phyloP scores from a whole-genome alignment of 2,888 invertebrate genomes.

The Thera obeliscata region DNA sequence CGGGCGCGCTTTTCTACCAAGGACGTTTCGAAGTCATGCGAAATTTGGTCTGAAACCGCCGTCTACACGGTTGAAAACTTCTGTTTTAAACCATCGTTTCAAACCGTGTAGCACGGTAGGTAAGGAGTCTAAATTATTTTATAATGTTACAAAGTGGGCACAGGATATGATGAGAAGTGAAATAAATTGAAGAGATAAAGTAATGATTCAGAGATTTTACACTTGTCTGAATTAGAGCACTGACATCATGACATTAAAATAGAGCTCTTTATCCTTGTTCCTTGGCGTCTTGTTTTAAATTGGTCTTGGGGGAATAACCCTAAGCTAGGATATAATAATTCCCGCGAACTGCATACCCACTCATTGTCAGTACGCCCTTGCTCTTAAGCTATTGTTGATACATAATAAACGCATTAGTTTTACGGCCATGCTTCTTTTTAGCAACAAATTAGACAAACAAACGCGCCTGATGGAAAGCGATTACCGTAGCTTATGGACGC shows the following conservation, averaged over 20 bases:
- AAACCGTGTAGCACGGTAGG: too few species aligned
- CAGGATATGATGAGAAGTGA: conserved; percentile 37
- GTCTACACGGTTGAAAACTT: too few species aligned
- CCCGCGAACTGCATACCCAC: not conserved
- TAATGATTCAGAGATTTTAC: conserved; percentile 38
- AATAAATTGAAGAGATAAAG: conserved; percentile 40
- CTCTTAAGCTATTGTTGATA: not conserved
- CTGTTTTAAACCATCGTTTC: too few species aligned
- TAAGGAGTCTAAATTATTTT: conserved; percentile 9
- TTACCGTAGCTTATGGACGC: too few species aligned
- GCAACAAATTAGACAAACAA: too few species aligned
- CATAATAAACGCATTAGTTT: not conserved
- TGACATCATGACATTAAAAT: conserved; percentile 36
- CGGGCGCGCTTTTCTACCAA: too few species aligned
- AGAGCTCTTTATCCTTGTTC: conserved; percentile 29
- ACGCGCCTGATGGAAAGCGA: too few species aligned
- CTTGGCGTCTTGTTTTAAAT: conserved; percentile 12
- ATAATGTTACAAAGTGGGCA: conserved; percentile 28
- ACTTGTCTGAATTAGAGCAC: conserved; percentile 35
- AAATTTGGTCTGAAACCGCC: too few species aligned
- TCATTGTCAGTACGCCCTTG: not conserved
- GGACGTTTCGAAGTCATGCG: too few species aligned
- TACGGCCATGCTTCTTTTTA: too few species aligned
- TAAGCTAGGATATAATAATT: not conserved
- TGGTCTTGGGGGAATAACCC: conserved; percentile 11